Base-by-base conservation (phyloP, 2,113 vertebrate species). In the Scophthalmus maximus region DNA sequence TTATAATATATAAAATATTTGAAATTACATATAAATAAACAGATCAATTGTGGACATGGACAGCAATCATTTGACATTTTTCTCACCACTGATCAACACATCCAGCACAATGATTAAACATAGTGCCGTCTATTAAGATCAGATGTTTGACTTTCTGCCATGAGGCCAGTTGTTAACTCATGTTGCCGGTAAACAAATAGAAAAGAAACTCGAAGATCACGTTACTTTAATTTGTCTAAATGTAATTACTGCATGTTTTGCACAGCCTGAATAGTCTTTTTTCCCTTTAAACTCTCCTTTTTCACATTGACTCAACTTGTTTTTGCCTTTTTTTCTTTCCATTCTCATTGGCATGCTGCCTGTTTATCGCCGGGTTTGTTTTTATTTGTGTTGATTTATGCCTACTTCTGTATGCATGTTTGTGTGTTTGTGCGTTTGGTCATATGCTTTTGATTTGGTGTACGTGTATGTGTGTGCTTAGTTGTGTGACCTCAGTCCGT, bases 401-500 rank as follows among this genome's bases (percentile, higher is more conserved):
- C 11, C 6, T 40, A 17, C 27, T 1, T 67, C 6, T n/a, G 9
- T 61, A 6, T 68, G 22, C 49, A 1, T 7, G 5, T 44, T 20
- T 56, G 1, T 7, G 5, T 44, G 26, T 56, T 0, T 56, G 26
- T 69, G 23, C 56, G n/a, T 42, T 23, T 17, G 20, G 18, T 27
- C 7, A 14, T 34, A 3, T 22, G 0, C 26, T 29, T 8, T 15
- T 66, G 44, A 3, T 67, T 53, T 61, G 18, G 49, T 52, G 36
- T 20, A 5, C 69, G 30, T 47, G 8, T 56, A 14, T 25, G 38
- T 44, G 30, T 67, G 70, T 49, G 17, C 63, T 55, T 70, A 92
- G 90, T 69, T 87, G 55, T 86, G 66, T 83, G 86, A 89, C 2
- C 65, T 89, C 53, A 90, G 80, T 52, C 89, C 86, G 0, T 89